Base-by-base conservation (phyloP, 2,888 invertebrate species). In the Eumacrocentrus americanus region DNA sequence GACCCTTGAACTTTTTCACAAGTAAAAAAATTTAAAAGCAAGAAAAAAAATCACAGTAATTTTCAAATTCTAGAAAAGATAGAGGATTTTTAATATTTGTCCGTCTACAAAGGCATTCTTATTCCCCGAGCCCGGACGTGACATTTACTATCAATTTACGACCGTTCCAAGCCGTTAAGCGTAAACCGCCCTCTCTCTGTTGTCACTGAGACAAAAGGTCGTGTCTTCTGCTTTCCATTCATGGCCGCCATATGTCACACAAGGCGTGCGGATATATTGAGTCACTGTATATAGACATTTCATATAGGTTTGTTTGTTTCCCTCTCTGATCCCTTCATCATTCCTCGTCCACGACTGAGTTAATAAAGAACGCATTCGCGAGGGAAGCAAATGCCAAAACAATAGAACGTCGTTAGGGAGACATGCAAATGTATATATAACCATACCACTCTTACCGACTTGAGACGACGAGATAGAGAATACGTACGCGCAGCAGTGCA, bases 91-190 rank as follows among this genome's bases (percentile, higher is more conserved):
- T 40, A 2, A 23, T 12, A 22, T 51, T 47, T 52, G 22, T 42
- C 16, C 47, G 34, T 48, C 37, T 56, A 63, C 59, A 65, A 65
- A 68, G 58, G 67, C 71, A 70, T 72, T 72, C 69, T 74, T 72
- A 71, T 73, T 74, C 71, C 66, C 60, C 69, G 9, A 71, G 75
- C 72, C 71, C 73, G 69, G 69, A 74, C 70, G 70, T 74, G 75
- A 76, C 77, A 72, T 77, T 77, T 75, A 74, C 73, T 73, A 74
- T 77, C 75, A 77, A 77, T 77, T 77, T 76, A 74, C 72, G 72
- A 74, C 5, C 68, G 72, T 71, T 69, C 69, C 70, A 68, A 70
- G 63, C 70, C 72, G 72, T 77, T 76, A 77, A 77, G 68, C 73
- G 67, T 69, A 66, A 72, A 70, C 69, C 65, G 63, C 62, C 51